Evolutionary conservation across 2,113 vertebrate genomes (phyloP), one percentile per base, ranked within the genome.

Genomic region (Dipodomys stephensi): DNA sequence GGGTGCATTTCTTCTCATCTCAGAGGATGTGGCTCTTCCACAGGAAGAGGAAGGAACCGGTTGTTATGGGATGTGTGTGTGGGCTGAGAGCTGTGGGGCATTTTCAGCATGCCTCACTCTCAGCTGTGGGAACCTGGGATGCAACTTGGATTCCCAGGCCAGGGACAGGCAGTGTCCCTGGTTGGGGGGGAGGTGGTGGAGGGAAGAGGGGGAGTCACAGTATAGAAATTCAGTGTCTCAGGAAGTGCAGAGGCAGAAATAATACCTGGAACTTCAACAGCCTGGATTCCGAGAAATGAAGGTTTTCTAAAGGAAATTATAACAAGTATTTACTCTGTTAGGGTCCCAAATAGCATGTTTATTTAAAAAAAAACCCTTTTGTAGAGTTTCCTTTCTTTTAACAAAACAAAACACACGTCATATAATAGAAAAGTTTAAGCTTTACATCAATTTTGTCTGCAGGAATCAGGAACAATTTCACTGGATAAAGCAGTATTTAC

Each of bases 1-100:
- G 97, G 97, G 98, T 96, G 97, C 84, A 64, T 93, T 98, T 97
- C 97, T 98, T 96, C 97, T 98, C 97, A 96, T 96, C 97, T 97
- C 93, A 86, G 98, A 98, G 98, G 98, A 98, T 98, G 98, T 96
- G 96, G 96, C 97, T 98, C 97, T 98, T 98, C 98, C 98, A 92
- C 98, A 98, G 98, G 98, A 98, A 98, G 98, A 98, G 98, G 98
- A 98, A 98, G 98, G 97, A 98, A 97, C 96, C 98, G 98, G 98
- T 97, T 98, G 98, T 97, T 98, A 93, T 81, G 97, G 97, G 96
- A 95, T 57, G 53, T 57, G 53, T 97, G 98, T 90, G 98, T 98
- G 97, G 98, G 98, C 95, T 97, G 98, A 98, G 97, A 92, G 97
- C 97, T 97, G 96, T 94, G 46, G 7, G 96, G 98, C 98, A 98